Base-by-base conservation (phyloP, 2,888 invertebrate genomes). In the Andrena hattorfiana region DNA sequence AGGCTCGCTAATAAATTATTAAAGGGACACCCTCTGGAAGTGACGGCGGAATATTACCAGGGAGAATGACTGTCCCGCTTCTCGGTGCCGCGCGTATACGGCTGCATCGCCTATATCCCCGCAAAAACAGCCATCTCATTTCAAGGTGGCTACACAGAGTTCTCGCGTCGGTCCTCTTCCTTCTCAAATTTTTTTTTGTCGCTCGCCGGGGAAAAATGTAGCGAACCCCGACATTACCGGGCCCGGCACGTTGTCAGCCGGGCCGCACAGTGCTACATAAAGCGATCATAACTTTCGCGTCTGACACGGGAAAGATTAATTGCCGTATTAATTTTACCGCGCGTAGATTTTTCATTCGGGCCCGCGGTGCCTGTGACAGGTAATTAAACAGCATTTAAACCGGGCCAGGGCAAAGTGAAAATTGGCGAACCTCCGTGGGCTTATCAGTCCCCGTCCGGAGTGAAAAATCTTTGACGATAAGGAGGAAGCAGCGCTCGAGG, bases 1-100 rank as follows among this genome's bases (percentile, higher is more conserved):
- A 81, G 87, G 86, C 89, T 90, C 87, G 92, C 93, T 94, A 94
- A 94, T 94, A 94, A 94, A 94, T 94, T 94, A 94, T 94, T 93
- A 93, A 94, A 93, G 93, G 91, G 91, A 84, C 92, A 89, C 89
- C 89, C 90, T 86, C 94, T 94, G 94, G 89, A 89, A 91, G 92
- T 94, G 94, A 94, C 94, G 92, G 89, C 80, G 86, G 81, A 66
- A 72, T 89, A 88, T 86, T 77, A 78, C 83, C 10, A 71, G 63
- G 69, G 85, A 75, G 85, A 83, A 85, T 63, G 89, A 80, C 80
- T 78, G 87, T 77, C 80, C 79, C 71, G 81, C 60, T 78, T 71
- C 81, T 60, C 62, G 64, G 54, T 16, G 32, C 60, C 16, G 54
- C 13, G 35, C 28, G 32, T 69, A 63, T 30, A 68, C 71, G 42